Evolutionary conservation across 2,113 vertebrate genomes (phyloP).

Genomic region (Verasper variegatus): DNA sequence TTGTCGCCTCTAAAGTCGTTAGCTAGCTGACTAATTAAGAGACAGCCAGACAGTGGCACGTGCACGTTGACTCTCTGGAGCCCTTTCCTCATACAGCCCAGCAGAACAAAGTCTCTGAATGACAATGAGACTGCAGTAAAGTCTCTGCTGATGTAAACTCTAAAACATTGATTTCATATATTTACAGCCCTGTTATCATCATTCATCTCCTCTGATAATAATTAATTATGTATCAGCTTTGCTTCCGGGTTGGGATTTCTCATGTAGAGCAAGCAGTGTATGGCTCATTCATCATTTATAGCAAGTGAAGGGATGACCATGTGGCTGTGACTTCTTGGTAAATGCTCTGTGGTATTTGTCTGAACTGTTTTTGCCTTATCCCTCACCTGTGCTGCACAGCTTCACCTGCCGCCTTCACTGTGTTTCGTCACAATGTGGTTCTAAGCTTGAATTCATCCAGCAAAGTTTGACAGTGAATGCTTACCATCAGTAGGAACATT

Average conservation of each 20-base stretch:
- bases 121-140: slow-evolving; percentile 37
- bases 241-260: background rate
- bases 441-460: background rate
- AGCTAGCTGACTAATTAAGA: slow-evolving; percentile 75
- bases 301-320: background rate
- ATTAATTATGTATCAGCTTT: slow-evolving; percentile 1
- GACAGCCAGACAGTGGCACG: slow-evolving; percentile 47
- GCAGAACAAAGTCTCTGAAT: slow-evolving; percentile 23
- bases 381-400: background rate
- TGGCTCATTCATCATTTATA: slow-evolving; percentile 30
- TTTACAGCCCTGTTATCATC: slow-evolving; percentile 1
- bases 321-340: background rate
- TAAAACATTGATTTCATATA: background rate
- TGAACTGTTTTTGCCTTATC: background rate
- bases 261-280: background rate
- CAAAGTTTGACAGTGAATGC: background rate
- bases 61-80: slow-evolving; percentile 47
- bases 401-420: background rate
- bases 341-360: background rate
- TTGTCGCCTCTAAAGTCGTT: slow-evolving; percentile 59
- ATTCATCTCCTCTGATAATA: background rate
- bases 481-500: no score
- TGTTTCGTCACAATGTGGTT: slow-evolving; percentile 5
- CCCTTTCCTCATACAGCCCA: background rate
- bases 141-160: slow-evolving; percentile 1